Percentiles rank a stretch among this genome's conserved stretches.
Conservation (phyloP, 2,888 invertebrate species). For the Aporophyla lueneburgensis region DNA sequence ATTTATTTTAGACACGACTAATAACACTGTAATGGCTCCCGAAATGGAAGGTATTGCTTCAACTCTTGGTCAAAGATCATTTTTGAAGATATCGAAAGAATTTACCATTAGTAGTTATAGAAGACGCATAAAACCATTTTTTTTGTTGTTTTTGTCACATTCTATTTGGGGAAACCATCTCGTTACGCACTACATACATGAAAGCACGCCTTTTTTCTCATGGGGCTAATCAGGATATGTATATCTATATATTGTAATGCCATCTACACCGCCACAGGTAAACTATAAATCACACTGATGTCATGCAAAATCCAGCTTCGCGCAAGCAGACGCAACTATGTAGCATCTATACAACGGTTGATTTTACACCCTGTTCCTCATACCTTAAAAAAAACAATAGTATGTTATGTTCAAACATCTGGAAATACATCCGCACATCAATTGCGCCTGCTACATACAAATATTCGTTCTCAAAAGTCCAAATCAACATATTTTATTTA, state of each 20-base stretch:
- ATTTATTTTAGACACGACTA: constrained; percentile 37
- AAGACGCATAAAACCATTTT: not conserved
- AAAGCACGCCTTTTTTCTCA: not conserved
- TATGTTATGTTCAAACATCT: not conserved
- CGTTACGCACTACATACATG: constrained; percentile 11
- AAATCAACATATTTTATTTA: too few relatives aligned
- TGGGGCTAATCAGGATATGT: not conserved
- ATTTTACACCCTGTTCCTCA: too few relatives aligned
- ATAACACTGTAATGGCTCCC: constrained; percentile 21
- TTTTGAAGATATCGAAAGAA: not conserved
- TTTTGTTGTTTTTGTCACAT: not conserved
- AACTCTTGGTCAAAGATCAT: constrained; percentile 7
- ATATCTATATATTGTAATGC: not conserved
- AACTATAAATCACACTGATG: too few relatives aligned
- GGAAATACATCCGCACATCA: not conserved
- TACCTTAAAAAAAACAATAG: too few relatives aligned
- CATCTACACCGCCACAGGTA: too few relatives aligned
- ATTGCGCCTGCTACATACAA: not conserved
- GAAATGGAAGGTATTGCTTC: constrained; percentile 24
- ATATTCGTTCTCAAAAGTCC: not conserved
- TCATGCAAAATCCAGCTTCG: too few relatives aligned
- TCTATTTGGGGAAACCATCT: not conserved
- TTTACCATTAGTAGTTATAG: not conserved
- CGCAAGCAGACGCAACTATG: too few relatives aligned
- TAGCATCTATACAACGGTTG: too few relatives aligned